These are phyloP conservation scores for Fragum fragum DNA, from an alignment of 2,888 invertebrate species.

Conservation along the genomic window DNA sequence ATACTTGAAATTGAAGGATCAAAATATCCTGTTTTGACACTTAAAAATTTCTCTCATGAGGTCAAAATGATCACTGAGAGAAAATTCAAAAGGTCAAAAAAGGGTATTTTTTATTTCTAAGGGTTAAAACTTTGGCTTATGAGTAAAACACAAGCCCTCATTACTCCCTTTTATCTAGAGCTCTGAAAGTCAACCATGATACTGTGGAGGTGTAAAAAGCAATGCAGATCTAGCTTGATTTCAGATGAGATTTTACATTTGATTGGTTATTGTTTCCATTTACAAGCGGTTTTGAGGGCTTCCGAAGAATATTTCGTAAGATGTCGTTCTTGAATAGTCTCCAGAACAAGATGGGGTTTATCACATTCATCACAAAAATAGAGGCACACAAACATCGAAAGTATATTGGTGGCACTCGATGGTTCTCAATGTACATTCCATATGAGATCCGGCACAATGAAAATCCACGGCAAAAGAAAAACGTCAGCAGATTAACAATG, in stretches of 20 bases:
- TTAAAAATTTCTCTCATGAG: too few relatives aligned
- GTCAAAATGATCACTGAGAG: too few relatives aligned
- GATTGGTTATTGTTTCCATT: conserved; percentile 69
- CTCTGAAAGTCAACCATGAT: too few relatives aligned
- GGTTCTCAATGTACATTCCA: conserved; percentile 74
- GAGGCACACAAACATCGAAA: conserved; percentile 72
- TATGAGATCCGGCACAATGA: conserved; percentile 74
- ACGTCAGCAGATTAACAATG: conserved; percentile 82
- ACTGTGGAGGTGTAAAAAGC: not conserved
- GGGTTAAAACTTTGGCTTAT: too few relatives aligned
- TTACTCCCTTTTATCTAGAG: too few relatives aligned
- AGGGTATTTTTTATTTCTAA: too few relatives aligned
- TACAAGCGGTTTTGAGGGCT: conserved; percentile 32
- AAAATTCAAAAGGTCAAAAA: too few relatives aligned
- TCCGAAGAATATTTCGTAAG: conserved; percentile 59
- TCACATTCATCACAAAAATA: conserved; percentile 80
- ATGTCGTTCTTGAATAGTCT: conserved; percentile 84
- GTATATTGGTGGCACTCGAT: conserved; percentile 78
- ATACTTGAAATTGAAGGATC: too few relatives aligned
- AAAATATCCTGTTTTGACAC: too few relatives aligned
- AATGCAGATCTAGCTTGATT: conserved; percentile 38
- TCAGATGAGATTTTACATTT: conserved; percentile 36
- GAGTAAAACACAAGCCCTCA: too few relatives aligned
- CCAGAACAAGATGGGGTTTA: conserved; percentile 84
- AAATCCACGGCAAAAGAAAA: conserved; percentile 81